Percentiles rank a stretch among this genome's conserved stretches.
phyloP scores from a whole-genome alignment of 2,113 vertebrate species.

The Lamprologus speciosus region DNA sequence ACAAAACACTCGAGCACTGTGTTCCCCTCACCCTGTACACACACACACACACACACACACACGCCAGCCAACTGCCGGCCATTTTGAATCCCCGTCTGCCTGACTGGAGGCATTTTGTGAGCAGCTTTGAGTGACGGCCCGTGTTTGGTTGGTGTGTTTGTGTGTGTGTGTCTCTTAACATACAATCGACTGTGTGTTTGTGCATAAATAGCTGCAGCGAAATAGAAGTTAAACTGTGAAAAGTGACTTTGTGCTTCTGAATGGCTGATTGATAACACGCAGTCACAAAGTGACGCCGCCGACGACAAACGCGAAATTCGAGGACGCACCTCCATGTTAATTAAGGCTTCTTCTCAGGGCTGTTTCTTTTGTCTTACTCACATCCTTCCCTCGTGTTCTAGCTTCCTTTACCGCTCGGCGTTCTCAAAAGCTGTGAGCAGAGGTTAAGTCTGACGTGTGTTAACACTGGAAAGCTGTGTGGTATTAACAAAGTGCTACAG shows the following conservation, averaged over 20 bases:
- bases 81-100: slow-evolving; percentile 47
- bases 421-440: not conserved
- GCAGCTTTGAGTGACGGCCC: slow-evolving; percentile 33
- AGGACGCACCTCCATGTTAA: not conserved
- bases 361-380: not conserved
- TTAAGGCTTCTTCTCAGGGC: not conserved
- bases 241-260: slow-evolving; percentile 20
- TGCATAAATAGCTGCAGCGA: not conserved
- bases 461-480: not conserved
- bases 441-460: not conserved
- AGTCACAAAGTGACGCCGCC: not conserved
- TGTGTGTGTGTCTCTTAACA: not conserved
- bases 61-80: slow-evolving; percentile 28
- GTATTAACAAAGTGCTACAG: not conserved
- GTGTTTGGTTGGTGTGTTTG: slow-evolving; percentile 25
- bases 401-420: not conserved
- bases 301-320: not conserved
- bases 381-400: not conserved
- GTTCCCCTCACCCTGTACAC: slow-evolving; percentile 2
- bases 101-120: slow-evolving; percentile 58
- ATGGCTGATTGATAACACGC: not conserved
- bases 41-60: not conserved
- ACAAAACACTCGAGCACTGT: slow-evolving; percentile 27
- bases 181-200: slow-evolving; percentile 23
- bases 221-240: not conserved